Conservation (phyloP, 2,113 vertebrate genomes). For the Machaerirhynchus nigripectus region DNA sequence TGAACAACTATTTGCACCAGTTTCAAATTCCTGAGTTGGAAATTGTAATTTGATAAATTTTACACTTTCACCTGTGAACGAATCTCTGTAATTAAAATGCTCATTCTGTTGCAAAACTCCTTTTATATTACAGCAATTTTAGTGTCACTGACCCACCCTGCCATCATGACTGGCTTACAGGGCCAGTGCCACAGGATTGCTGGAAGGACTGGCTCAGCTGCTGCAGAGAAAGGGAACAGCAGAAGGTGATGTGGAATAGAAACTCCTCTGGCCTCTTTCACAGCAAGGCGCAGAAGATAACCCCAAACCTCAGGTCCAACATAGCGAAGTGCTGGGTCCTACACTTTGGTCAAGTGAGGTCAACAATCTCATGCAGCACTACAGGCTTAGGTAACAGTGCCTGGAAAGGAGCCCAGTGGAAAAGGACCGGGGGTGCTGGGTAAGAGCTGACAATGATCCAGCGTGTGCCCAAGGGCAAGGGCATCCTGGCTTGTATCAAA, state of each 20-base stretch:
- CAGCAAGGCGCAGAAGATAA: background rate
- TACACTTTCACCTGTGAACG: background rate
- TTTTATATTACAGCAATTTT: background rate
- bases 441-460: background rate
- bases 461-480: fast-evolving
- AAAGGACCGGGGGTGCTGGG: background rate
- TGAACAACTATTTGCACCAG: background rate
- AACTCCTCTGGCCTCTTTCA: background rate
- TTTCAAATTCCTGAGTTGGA: background rate
- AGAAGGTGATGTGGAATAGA: background rate
- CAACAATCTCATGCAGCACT: background rate
- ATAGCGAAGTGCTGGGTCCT: background rate
- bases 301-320: background rate
- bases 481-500: background rate
- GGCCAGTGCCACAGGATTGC: background rate
- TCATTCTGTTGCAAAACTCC: background rate
- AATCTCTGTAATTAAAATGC: background rate
- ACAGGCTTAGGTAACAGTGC: background rate
- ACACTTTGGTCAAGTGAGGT: background rate
- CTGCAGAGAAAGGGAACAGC: background rate
- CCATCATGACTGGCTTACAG: fast-evolving
- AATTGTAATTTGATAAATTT: background rate
- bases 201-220: background rate
- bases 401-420: background rate
- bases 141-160: background rate